Conservation (phyloP, 92 coral and sea anemone genomes). For the Galaxea fascicularis region DNA sequence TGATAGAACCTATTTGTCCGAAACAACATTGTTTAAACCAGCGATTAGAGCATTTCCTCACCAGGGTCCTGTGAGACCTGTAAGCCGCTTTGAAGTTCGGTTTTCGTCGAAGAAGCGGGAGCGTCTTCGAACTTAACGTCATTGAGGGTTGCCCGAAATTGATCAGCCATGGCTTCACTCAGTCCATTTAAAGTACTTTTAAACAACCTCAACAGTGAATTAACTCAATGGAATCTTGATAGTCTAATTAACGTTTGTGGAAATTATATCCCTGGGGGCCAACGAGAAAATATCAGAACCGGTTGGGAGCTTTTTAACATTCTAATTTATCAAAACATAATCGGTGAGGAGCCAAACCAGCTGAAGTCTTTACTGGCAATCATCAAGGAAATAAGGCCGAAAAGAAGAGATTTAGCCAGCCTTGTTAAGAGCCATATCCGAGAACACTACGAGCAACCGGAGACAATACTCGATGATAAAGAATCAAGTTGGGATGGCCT, state of each 20-base stretch:
- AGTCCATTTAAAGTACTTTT: conserved; percentile 77
- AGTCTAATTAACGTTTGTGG: conserved; percentile 78
- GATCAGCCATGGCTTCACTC: conserved; percentile 38
- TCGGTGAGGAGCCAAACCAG: conserved; percentile 74
- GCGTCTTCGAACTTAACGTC: not conserved
- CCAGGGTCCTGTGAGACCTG: not conserved
- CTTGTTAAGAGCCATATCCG: conserved; percentile 66
- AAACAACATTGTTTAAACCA: not conserved
- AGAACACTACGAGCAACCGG: conserved; percentile 40
- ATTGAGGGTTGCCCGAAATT: not conserved
- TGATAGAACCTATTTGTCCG: not conserved
- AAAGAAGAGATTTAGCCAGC: conserved; percentile 68
- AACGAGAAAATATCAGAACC: conserved; percentile 59
- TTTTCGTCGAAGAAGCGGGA: not conserved
- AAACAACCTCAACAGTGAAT: conserved; percentile 81
- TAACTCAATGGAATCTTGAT: conserved; percentile 65
- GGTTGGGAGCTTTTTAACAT: conserved; percentile 78
- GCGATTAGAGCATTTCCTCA: not conserved
- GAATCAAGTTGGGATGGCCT: conserved; percentile 16
- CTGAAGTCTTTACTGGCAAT: conserved; percentile 61
- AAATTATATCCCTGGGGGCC: conserved; percentile 56
- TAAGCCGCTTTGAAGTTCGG: no score
- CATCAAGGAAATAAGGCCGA: conserved; percentile 72
- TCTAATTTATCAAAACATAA: conserved; percentile 65
- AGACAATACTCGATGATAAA: conserved; percentile 8